These are phyloP conservation scores for Brachyptera risi DNA, from an alignment of 2,888 invertebrate genomes.

Conservation along the genomic window DNA sequence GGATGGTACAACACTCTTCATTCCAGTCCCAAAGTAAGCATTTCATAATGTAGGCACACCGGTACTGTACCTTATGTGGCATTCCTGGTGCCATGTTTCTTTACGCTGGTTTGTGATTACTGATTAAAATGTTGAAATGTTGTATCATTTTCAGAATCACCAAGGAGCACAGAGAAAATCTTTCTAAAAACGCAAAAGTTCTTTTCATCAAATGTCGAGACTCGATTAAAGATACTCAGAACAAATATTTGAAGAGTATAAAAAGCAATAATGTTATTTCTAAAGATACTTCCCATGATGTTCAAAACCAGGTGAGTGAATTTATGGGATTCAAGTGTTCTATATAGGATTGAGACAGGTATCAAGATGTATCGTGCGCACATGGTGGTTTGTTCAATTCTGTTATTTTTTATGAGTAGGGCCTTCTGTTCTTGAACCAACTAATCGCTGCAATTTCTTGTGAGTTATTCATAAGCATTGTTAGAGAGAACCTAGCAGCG, in stretches of 20 bases:
- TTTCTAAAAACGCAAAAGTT: slow-evolving; percentile 83
- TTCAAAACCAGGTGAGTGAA: slow-evolving; percentile 52
- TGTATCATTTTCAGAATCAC: slow-evolving; percentile 61
- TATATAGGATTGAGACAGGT: background rate
- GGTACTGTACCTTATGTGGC: too few species aligned
- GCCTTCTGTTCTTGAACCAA: too few species aligned
- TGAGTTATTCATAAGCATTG: background rate
- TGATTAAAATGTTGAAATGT: slow-evolving; percentile 23
- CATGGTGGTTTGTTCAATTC: too few species aligned
- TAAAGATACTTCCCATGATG: slow-evolving; percentile 62
- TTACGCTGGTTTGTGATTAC: too few species aligned
- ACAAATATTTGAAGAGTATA: slow-evolving; percentile 62
- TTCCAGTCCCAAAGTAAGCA: slow-evolving; percentile 85
- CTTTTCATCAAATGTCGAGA: slow-evolving; percentile 76
- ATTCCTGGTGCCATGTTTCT: too few species aligned
- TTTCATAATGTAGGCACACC: too few species aligned
- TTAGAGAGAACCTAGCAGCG: too few species aligned
- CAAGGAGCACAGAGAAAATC: slow-evolving; percentile 82
- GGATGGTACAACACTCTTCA: slow-evolving; percentile 84
- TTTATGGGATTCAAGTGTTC: background rate
- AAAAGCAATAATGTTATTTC: slow-evolving; percentile 67
- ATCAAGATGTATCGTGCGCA: too few species aligned
- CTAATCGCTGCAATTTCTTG: slow-evolving; percentile 23
- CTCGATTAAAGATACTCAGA: slow-evolving; percentile 69
- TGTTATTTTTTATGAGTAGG: too few species aligned